Percentiles rank a stretch among this genome's conserved stretches.
Evolutionary conservation across 2,888 invertebrate genomes (phyloP).

Genomic region (Calliphora vomitoria): DNA sequence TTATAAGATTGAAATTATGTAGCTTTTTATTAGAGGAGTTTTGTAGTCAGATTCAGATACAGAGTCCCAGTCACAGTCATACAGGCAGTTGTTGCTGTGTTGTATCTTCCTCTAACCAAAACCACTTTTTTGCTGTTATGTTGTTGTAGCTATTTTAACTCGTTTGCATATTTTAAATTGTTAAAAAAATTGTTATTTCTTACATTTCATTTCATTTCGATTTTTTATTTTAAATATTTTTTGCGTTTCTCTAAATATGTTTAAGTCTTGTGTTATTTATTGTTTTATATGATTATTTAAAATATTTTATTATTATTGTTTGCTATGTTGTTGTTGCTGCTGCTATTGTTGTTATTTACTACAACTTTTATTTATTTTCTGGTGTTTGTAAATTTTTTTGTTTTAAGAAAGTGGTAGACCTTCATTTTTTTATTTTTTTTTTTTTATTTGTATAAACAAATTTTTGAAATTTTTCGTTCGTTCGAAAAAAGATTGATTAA

Average conservation of each 20-base stretch:
- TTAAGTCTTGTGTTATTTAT: constrained; percentile 57
- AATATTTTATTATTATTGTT: constrained; percentile 28
- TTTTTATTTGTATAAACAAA: constrained; percentile 40
- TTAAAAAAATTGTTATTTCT: constrained; percentile 35
- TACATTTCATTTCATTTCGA: constrained; percentile 45
- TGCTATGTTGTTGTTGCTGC: constrained; percentile 70
- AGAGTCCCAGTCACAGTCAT: constrained; percentile 9
- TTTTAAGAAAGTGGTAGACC: constrained; percentile 81
- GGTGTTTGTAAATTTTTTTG: constrained; percentile 19
- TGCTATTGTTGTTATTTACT: constrained; percentile 73
- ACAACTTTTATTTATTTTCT: constrained; percentile 51
- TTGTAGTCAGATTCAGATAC: not conserved
- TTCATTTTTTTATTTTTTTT: constrained; percentile 76
- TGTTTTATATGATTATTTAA: constrained; percentile 55
- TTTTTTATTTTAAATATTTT: constrained; percentile 22
- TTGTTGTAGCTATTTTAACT: constrained; percentile 55
- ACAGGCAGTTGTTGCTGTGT: not conserved
- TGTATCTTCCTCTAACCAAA: constrained; percentile 52
- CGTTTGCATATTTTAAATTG: constrained; percentile 72
- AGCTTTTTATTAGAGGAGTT: constrained; percentile 56
- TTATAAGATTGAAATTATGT: constrained; percentile 40
- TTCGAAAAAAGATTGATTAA: constrained; percentile 39
- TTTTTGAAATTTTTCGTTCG: constrained; percentile 56
- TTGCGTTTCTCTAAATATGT: constrained; percentile 56
- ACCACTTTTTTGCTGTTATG: constrained; percentile 54